Evolutionary conservation across 2,113 vertebrate species (phyloP).

Genomic region (Dicrurus megarhynchus): DNA sequence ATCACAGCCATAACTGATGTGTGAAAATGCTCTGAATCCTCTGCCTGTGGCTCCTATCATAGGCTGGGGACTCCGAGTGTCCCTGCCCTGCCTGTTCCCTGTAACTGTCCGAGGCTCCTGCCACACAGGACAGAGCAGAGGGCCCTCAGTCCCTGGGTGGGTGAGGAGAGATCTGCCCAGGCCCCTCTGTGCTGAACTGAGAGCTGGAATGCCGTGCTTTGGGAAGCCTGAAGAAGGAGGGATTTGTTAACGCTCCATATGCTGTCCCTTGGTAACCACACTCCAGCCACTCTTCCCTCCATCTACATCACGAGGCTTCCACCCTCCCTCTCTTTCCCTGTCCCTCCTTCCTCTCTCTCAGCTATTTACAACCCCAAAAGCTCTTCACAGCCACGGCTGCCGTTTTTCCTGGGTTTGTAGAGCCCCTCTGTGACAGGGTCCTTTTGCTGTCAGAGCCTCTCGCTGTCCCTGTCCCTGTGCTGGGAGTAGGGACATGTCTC

Average conservation of each 20-base stretch:
- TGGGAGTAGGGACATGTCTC: accelerated
- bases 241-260: accelerated
- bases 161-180: accelerated
- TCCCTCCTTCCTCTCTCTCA: background rate
- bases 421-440: background rate
- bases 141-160: background rate
- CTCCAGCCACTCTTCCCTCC: background rate
- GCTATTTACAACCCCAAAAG: background rate
- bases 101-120: background rate
- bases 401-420: background rate
- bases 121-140: background rate
- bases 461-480: background rate
- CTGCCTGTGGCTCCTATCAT: accelerated
- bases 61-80: accelerated
- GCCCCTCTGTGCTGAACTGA: background rate
- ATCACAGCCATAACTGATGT: background rate
- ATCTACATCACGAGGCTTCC: background rate
- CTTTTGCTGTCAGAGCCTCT: background rate
- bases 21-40: background rate
- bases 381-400: accelerated
- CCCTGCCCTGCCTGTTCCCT: background rate
- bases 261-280: background rate
- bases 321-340: background rate
- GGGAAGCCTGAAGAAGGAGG: background rate
- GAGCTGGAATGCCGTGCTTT: background rate